Percentiles rank a stretch among this genome's conserved stretches.
Evolutionary conservation across 2,888 invertebrate species (phyloP).

Genomic region (Callosobruchus maculatus): DNA sequence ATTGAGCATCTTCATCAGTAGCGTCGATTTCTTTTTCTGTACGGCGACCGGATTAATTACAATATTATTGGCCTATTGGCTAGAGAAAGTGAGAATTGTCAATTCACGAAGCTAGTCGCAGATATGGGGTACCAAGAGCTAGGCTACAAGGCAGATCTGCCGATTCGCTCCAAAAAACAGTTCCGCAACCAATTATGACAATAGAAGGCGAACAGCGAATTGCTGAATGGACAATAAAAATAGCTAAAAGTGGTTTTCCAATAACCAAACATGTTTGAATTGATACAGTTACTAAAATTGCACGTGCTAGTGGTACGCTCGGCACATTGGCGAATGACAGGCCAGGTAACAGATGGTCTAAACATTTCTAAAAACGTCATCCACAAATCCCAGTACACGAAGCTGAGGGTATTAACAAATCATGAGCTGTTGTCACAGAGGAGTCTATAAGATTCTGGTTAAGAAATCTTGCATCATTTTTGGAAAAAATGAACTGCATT

Average conservation of each 20-base stretch:
- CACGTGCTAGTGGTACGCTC: conserved; percentile 7
- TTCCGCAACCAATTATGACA: not conserved
- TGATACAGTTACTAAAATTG: conserved; percentile 28
- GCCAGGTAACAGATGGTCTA: conserved; percentile 29
- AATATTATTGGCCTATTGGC: too few relatives aligned
- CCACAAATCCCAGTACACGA: conserved; percentile 14
- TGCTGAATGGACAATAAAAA: conserved; percentile 28
- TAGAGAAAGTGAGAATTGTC: too few relatives aligned
- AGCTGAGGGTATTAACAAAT: conserved; percentile 10
- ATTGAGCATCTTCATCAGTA: too few relatives aligned
- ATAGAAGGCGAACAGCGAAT: conserved; percentile 26
- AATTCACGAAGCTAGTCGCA: not conserved
- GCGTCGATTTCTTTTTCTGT: too few relatives aligned
- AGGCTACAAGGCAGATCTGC: conserved; percentile 1
- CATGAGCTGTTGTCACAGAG: conserved; percentile 16
- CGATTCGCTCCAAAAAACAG: too few relatives aligned
- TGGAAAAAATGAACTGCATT: conserved; percentile 11
- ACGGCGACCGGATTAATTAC: too few relatives aligned
- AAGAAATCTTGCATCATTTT: conserved; percentile 18
- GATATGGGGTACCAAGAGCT: not conserved
- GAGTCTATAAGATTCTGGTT: conserved; percentile 7
- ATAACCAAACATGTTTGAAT: conserved; percentile 29
- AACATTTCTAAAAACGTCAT: conserved; percentile 30
- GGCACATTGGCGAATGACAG: conserved; percentile 8
- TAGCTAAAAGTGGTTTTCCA: conserved; percentile 33